Evolutionary conservation across 2,888 invertebrate genomes (phyloP).

Genomic region (Chloromyia formosa): DNA sequence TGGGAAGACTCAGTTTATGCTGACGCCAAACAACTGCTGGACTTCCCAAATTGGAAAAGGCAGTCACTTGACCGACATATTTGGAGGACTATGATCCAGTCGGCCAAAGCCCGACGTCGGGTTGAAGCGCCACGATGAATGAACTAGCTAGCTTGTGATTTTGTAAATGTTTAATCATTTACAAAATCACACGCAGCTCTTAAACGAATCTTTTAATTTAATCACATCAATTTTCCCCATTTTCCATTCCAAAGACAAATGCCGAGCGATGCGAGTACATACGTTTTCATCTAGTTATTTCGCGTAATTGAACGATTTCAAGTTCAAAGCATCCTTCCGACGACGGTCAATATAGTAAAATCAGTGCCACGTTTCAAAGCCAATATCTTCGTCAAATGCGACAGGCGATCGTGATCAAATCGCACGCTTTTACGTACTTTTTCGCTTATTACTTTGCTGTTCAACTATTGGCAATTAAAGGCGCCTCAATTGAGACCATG

Average conservation of each 20-base stretch:
- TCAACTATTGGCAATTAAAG: constrained; percentile 42
- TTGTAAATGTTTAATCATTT: no score
- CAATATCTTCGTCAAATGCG: constrained; percentile 43
- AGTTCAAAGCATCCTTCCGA: constrained; percentile 41
- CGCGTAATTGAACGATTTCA: constrained; percentile 36
- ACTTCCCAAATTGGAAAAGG: no score
- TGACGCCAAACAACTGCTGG: no score
- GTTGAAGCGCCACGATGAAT: no score
- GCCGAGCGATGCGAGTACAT: background rate
- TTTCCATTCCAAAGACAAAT: background rate
- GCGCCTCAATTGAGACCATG: constrained; percentile 33
- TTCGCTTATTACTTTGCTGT: constrained; percentile 19
- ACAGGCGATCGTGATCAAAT: constrained; percentile 40
- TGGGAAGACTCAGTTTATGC: no score
- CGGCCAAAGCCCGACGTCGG: no score
- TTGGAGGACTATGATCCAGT: no score
- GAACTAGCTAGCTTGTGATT: no score
- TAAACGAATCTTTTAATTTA: no score
- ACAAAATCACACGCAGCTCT: no score
- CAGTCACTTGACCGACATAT: no score
- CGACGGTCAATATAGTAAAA: constrained; percentile 21
- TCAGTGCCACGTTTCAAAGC: constrained; percentile 35
- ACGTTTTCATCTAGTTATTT: constrained; percentile 15
- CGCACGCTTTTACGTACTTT: constrained; percentile 38
- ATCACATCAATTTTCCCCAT: no score